Base-by-base conservation (phyloP, 2,797 vertebrate species). In the Sphenodon punctatus region DNA sequence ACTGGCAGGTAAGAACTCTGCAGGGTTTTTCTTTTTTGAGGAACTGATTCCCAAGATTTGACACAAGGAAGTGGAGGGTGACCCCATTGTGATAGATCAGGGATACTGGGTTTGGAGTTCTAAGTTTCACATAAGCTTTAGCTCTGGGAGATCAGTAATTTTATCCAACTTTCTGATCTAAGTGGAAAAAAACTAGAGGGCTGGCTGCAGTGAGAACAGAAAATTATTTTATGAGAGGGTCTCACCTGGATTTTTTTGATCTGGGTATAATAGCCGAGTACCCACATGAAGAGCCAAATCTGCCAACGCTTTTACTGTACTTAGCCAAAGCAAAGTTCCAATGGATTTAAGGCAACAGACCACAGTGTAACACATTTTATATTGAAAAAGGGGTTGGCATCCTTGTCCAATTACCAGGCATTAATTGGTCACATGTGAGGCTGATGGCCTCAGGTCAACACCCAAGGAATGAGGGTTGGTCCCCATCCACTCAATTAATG, bases 51-150 rank as follows among this genome's bases (percentile, higher is more conserved):
- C n/a, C 16, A 58, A 34, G 19, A 34, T 25, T 10, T 15, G 30
- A 76, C 84, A 68, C 85, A 80, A 49, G 60, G 75, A 84, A 87
- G 90, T 13, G 72, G 14, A 71, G 67, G 84, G 80, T 80, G 85
- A 88, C 69, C 63, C 30, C 64, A 49, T 34, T 39, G 68, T 83
- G 81, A 83, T 77, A 69, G 5, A 0, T 77, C 32, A 87, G 84
- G 80, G 84, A 80, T 16, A 74, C 69, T 85, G 82, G 42, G 70
- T 87, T 89, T 90, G 90, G 86, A 92, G 89, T 82, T 84, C 80
- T 89, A 89, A 84, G 90, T 93, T 88, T 86, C 86, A n/a, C 84
- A 46, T 69, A 34, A 61, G 64, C 86, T 92, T 82, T 90, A 87
- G 87, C 88, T 63, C 70, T 77, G 58, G 64, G 67, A 93, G 80